Evolutionary conservation across 2,888 invertebrate species (phyloP).

Genomic region (Hirtodrosophila histrioides): DNA sequence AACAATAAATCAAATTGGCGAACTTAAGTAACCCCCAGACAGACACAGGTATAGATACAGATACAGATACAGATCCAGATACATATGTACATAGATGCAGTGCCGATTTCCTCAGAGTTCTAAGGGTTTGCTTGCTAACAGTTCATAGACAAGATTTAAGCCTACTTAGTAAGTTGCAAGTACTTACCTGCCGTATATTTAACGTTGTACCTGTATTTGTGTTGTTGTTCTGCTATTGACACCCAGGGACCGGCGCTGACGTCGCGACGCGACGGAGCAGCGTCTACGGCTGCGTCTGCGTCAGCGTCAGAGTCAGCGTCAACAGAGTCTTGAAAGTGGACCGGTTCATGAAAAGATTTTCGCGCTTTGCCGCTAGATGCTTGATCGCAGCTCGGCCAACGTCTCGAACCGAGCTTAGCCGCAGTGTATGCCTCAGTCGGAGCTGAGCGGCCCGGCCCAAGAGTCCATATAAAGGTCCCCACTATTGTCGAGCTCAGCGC

Average conservation of each 20-base stretch:
- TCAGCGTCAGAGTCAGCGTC: conserved; percentile 1
- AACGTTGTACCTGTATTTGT: conserved; percentile 17
- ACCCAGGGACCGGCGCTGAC: conserved; percentile 49
- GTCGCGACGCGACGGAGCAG: conserved; percentile 14
- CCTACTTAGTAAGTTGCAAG: conserved; percentile 29
- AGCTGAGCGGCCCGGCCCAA: conserved; percentile 59
- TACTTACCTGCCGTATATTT: conserved; percentile 22
- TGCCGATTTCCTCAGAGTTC: conserved; percentile 42
- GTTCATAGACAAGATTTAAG: conserved; percentile 15
- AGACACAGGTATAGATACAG: no score
- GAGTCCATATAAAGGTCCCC: conserved; percentile 80
- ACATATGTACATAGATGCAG: conserved; percentile 2
- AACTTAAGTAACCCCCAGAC: conserved; percentile 62
- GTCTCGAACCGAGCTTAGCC: conserved; percentile 35
- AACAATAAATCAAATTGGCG: conserved; percentile 15
- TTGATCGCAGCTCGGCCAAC: conserved; percentile 40
- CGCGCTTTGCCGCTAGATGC: conserved; percentile 50
- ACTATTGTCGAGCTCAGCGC: conserved; percentile 64
- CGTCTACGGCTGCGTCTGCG: conserved; percentile 12
- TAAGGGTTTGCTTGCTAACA: conserved; percentile 9
- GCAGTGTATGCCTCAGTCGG: conserved; percentile 44
- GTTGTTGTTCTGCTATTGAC: conserved; percentile 36
- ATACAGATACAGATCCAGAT: neutral
- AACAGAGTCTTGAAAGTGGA: conserved; percentile 68
- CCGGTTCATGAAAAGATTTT: conserved; percentile 77